Base-by-base conservation (phyloP, 2,113 vertebrate species). In the Rhinogobius similis region DNA sequence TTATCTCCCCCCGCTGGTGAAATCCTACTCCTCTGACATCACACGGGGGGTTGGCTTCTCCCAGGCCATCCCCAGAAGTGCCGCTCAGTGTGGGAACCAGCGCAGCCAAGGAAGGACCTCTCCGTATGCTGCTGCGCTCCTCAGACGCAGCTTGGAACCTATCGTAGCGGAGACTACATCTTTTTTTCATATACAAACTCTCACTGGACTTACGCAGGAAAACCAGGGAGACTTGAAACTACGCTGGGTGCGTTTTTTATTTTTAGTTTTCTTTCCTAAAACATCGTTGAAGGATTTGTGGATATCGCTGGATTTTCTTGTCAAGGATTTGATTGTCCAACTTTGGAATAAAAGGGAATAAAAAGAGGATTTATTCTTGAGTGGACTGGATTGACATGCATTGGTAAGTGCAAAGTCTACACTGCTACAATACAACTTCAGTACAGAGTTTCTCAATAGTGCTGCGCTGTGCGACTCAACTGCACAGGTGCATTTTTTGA, bases 11-110 rank as follows among this genome's bases (percentile, higher is more conserved):
- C 23, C 44, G 1, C 44, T 48, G 23, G 23, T 87, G 91, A 91
- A 90, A 91, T 77, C 38, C 68, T 81, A 92, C 86, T 90, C 91
- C 82, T 50, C 79, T 93, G 93, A 93, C 91, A 90, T 92, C 91
- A 91, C 88, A 55, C 0, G 16, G 84, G 82, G 86, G 89, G 79
- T 71, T 90, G 89, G 82, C 91, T 88, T 91, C 76, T 82, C 81
- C 73, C 83, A 39, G 75, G 76, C 70, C 72, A 63, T 68, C 82
- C 70, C 83, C 24, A 10, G 73, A 76, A 50, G 79, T 70, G 74
- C 77, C 39, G 67, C 81, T 90, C 88, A 90, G 89, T 91, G 82
- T 90, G 88, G 88, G 87, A 90, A 90, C 86, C 78, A 87, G 87
- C 89, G 70, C 72, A 84, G 87, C 81, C 91, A 78, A 81, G 75